These are phyloP conservation scores for Liodrosophila aerea DNA, from an alignment of 2,888 invertebrate species.

Conservation along the genomic window DNA sequence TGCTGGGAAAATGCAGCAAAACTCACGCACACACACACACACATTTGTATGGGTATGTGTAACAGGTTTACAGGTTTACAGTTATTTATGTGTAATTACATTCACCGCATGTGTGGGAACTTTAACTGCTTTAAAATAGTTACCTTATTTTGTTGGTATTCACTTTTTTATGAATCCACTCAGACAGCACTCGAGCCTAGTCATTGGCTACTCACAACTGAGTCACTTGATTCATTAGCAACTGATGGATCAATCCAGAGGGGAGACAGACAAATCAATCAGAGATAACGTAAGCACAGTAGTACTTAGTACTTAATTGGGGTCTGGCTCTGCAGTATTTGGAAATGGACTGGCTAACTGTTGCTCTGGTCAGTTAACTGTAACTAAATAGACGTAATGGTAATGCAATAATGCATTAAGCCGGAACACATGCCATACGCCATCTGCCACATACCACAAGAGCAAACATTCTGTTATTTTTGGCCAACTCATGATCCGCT, in stretches of 20 bases:
- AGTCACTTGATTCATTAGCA: constrained; percentile 10
- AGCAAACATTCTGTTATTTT: constrained; percentile 29
- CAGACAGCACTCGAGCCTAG: background rate
- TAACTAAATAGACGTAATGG: constrained; percentile 47
- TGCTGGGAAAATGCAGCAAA: constrained; percentile 53
- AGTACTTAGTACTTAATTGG: constrained; percentile 9
- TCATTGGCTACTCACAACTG: background rate
- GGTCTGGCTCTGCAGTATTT: constrained; percentile 34
- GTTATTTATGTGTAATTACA: constrained; percentile 53
- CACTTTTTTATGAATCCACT: too few relatives aligned
- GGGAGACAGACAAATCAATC: background rate
- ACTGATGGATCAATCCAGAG: background rate
- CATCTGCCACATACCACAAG: too few relatives aligned
- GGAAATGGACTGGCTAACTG: constrained; percentile 10
- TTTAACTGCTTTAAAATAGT: constrained; percentile 12
- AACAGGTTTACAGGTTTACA: constrained; percentile 66
- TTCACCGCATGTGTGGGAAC: constrained; percentile 34
- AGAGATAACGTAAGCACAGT: too few relatives aligned
- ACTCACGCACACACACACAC: constrained; percentile 13
- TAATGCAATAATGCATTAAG: constrained; percentile 26
- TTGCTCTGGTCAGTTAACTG: constrained; percentile 32
- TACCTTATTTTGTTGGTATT: constrained; percentile 5
- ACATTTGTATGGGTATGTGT: constrained; percentile 20
- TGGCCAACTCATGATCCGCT: constrained; percentile 37
- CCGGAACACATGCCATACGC: constrained; percentile 25